Percentiles rank a stretch among this genome's conserved stretches.
Conservation (phyloP, 2,113 vertebrate species). For the Bungarus multicinctus region DNA sequence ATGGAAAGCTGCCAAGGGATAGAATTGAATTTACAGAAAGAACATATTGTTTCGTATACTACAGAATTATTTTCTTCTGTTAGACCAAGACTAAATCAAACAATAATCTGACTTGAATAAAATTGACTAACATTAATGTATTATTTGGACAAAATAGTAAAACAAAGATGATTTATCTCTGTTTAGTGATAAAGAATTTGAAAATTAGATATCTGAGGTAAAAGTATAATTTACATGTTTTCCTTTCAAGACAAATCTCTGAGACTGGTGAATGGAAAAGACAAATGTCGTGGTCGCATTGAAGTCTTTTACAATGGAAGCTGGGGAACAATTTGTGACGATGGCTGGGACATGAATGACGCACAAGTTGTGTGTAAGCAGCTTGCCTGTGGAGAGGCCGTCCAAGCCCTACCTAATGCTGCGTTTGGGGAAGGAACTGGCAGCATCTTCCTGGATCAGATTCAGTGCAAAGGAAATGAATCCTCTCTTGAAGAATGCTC, state of each 20-base stretch:
- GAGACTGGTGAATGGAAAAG: neutral
- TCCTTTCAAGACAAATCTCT: neutral
- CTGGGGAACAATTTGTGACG: neutral
- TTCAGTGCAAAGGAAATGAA: neutral
- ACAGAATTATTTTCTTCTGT: neutral
- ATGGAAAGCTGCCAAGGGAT: too few species aligned
- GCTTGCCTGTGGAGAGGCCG: neutral
- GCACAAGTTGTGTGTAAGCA: neutral
- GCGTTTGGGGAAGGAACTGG: neutral
- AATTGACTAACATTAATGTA: neutral
- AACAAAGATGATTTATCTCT: neutral
- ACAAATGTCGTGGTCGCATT: neutral
- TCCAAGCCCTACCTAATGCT: neutral
- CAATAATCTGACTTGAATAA: too few species aligned
- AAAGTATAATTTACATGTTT: neutral
- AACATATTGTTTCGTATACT: too few species aligned
- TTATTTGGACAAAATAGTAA: neutral
- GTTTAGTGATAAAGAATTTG: neutral
- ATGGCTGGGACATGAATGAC: neutral
- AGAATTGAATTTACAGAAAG: too few species aligned
- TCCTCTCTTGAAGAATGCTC: neutral
- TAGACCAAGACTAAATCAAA: neutral
- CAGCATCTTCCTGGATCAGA: neutral
- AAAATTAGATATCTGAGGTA: rapidly evolving
- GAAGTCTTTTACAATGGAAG: neutral